Conservation (phyloP, 2,113 vertebrate species). For the Eudorcas thomsonii region DNA sequence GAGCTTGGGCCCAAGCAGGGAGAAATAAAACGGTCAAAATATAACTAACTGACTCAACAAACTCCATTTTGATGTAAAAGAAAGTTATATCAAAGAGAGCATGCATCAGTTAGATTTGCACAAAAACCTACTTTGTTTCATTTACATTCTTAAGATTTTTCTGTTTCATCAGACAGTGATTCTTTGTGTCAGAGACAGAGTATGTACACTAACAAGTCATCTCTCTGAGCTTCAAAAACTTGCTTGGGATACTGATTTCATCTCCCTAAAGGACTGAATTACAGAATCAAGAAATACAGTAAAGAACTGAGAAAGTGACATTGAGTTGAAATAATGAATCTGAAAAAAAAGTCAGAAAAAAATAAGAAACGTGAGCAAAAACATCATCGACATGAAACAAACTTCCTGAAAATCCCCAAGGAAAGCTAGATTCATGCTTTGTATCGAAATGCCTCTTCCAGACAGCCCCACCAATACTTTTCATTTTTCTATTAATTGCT, state of each 20-base stretch:
- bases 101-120: slow-evolving; percentile 16
- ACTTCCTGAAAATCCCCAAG: not conserved
- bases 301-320: not conserved
- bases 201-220: not conserved
- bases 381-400: not conserved
- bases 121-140: slow-evolving; percentile 60
- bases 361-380: not conserved
- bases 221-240: not conserved
- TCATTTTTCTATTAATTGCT: not conserved
- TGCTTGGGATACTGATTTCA: not conserved
- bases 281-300: not conserved
- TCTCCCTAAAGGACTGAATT: not conserved
- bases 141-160: slow-evolving; percentile 57
- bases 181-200: slow-evolving; percentile 25
- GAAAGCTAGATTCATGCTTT: not conserved
- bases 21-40: not conserved
- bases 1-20: not conserved
- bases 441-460: not conserved
- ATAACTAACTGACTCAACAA: slow-evolving; percentile 7
- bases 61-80: not conserved
- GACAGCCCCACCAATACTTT: not conserved
- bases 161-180: slow-evolving; percentile 42
- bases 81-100: slow-evolving; percentile 28
- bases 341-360: not conserved
- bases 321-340: not conserved